Percentiles rank a stretch among this genome's conserved stretches.
These are phyloP conservation scores for Syrphus vitripennis DNA, from an alignment of 2,888 invertebrate genomes.

Conservation along the genomic window DNA sequence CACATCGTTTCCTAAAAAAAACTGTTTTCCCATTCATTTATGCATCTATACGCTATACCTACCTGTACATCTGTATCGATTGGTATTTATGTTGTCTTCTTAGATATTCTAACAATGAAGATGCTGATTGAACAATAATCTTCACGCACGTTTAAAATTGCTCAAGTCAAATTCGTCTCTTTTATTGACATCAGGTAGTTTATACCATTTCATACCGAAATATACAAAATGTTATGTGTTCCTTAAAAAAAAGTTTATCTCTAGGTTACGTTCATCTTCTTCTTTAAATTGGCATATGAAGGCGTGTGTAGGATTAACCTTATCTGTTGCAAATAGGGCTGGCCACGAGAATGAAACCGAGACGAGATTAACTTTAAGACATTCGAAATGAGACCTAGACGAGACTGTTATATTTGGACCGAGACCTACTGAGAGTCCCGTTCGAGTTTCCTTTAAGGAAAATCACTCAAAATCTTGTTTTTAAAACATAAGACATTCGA, in stretches of 20 bases:
- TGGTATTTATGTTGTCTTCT: neutral
- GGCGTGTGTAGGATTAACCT: neutral
- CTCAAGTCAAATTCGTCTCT: neutral
- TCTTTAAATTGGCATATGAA: slow-evolving; percentile 5
- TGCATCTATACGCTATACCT: too few relatives aligned
- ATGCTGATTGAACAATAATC: neutral
- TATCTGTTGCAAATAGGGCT: neutral
- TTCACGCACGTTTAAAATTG: neutral
- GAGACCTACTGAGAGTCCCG: too few relatives aligned
- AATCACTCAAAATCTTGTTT: too few relatives aligned
- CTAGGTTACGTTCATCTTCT: neutral
- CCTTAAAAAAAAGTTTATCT: neutral
- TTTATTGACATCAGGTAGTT: neutral
- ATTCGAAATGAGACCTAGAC: too few relatives aligned
- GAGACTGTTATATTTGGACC: too few relatives aligned
- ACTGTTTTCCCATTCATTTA: neutral
- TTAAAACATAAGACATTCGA: too few relatives aligned
- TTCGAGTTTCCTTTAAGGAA: too few relatives aligned
- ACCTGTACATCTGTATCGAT: neutral
- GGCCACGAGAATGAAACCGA: too few relatives aligned
- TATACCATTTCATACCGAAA: too few relatives aligned
- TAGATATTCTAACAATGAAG: neutral
- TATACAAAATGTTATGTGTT: neutral
- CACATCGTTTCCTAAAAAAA: neutral
- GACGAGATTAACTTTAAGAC: too few relatives aligned